Evolutionary conservation across 2,113 vertebrate genomes (phyloP).

Genomic region (Heteronetta atricapilla): DNA sequence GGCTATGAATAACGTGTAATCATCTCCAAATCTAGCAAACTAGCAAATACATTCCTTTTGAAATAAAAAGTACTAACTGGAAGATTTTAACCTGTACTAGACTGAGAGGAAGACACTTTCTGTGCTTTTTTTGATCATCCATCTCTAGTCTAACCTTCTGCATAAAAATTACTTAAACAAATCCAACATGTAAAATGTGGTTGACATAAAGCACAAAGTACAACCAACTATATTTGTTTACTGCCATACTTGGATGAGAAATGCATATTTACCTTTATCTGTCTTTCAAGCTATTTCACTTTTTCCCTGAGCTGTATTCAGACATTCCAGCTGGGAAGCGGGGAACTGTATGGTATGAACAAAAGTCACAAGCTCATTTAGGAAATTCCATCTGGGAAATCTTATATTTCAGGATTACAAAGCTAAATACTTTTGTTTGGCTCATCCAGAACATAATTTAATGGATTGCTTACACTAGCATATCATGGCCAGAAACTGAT

Average conservation of each 20-base stretch:
- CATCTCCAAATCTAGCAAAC: background rate
- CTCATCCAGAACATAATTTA: background rate
- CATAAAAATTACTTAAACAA: background rate
- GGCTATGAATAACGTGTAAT: background rate
- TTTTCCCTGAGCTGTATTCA: background rate
- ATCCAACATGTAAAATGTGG: background rate
- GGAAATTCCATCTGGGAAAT: background rate
- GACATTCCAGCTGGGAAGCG: background rate
- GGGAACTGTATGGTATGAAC: background rate
- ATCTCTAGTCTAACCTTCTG: background rate
- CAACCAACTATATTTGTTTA: background rate
- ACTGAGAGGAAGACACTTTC: background rate
- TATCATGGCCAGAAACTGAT: background rate
- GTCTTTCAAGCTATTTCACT: background rate
- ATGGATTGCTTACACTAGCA: background rate
- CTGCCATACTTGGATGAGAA: background rate
- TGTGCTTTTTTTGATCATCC: background rate
- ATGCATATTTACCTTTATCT: background rate
- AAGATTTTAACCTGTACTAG: background rate
- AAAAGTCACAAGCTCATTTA: background rate
- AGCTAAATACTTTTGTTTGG: background rate
- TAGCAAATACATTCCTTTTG: background rate
- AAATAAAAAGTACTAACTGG: background rate
- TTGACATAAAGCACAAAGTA: background rate
- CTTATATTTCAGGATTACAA: background rate